Percentiles rank a stretch among this genome's conserved stretches.
Evolutionary conservation across 1,140 invertebrate genomes (phyloP).

Genomic region (Limonius californicus): DNA sequence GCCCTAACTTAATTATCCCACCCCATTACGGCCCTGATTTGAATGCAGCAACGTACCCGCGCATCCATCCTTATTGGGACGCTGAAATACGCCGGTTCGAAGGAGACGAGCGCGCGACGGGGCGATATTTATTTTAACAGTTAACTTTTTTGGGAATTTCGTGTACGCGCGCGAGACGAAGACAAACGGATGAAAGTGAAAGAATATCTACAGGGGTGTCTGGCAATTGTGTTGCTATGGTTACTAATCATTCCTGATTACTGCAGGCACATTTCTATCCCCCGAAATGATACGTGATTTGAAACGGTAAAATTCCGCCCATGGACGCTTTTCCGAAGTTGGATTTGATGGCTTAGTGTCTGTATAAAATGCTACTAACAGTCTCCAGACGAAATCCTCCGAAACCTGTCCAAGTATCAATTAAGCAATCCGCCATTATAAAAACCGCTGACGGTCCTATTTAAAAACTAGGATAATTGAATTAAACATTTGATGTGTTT

Average conservation of each 20-base stretch:
- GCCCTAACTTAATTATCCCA: slow-evolving; percentile 27
- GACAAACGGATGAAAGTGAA: slow-evolving; percentile 1
- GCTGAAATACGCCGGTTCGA: not conserved
- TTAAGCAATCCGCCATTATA: too few species aligned
- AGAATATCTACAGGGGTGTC: slow-evolving; percentile 4
- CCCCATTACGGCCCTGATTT: slow-evolving; percentile 30
- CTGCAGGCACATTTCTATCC: slow-evolving; percentile 21
- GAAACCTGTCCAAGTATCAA: too few species aligned
- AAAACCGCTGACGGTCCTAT: too few species aligned
- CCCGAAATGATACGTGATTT: slow-evolving; percentile 26
- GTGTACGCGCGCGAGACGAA: not conserved
- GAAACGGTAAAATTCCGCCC: slow-evolving; percentile 6
- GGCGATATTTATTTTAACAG: too few species aligned
- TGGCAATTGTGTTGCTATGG: slow-evolving; percentile 26
- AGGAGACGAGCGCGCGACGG: not conserved
- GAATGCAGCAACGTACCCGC: slow-evolving; percentile 18
- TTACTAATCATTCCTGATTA: slow-evolving; percentile 30
- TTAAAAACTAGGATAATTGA: too few species aligned
- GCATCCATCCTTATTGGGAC: not conserved
- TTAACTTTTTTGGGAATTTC: not conserved
- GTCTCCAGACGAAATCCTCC: too few species aligned
- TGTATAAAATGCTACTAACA: not conserved
- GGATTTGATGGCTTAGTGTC: not conserved
- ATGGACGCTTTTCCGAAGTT: not conserved
- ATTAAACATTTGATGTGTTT: too few species aligned